Evolutionary conservation across 2,113 vertebrate species (phyloP).

Genomic region (Xenopus laevis): DNA sequence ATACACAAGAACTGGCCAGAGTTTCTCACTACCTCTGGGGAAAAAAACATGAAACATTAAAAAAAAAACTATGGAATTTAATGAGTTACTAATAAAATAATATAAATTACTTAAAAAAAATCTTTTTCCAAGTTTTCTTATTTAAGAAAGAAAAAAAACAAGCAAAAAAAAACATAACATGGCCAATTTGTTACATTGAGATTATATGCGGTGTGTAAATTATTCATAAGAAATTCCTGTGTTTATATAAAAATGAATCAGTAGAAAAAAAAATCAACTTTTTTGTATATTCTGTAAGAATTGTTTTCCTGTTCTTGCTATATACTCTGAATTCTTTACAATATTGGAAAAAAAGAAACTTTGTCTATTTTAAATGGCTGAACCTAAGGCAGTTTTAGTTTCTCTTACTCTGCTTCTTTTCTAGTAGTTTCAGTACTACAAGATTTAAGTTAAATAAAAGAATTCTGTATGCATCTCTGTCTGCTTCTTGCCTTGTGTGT

Average conservation of each 20-base stretch:
- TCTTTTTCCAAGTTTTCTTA: conserved; percentile 70
- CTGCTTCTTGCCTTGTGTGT: neutral
- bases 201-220: conserved; percentile 80
- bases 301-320: conserved; percentile 77
- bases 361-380: conserved; percentile 86
- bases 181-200: conserved; percentile 81
- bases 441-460: conserved; percentile 85
- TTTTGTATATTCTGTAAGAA: conserved; percentile 86
- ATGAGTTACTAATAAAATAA: conserved; percentile 70
- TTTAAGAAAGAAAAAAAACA: conserved; percentile 65
- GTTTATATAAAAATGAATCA: conserved; percentile 79
- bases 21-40: conserved; percentile 70
- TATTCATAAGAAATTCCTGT: conserved; percentile 76
- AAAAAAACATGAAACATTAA: conserved; percentile 25
- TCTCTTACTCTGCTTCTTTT: conserved; percentile 84
- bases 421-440: conserved; percentile 83
- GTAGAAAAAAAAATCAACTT: conserved; percentile 72
- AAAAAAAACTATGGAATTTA: conserved; percentile 59
- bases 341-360: conserved; percentile 69
- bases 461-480: conserved; percentile 74
- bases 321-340: conserved; percentile 82
- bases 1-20: conserved; percentile 65
- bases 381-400: conserved; percentile 78
- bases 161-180: conserved; percentile 64
- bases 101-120: conserved; percentile 59